Evolutionary conservation across 2,797 vertebrate genomes (phyloP).

Genomic region (Lutjanus argentimaculatus): DNA sequence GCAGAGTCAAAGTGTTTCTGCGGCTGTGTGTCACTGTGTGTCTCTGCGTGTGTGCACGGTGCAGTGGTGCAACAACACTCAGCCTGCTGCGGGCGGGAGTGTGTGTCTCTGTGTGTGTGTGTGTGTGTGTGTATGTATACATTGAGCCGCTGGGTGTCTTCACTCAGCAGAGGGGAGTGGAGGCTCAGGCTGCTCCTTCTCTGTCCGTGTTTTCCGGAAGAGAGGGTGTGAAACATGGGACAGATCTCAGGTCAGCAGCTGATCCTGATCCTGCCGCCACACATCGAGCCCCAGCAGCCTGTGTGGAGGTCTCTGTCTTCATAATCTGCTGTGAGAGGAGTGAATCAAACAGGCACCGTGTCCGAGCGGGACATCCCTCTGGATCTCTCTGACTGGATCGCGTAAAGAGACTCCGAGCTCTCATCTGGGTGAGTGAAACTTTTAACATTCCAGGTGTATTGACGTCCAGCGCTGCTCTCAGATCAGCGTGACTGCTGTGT

Average conservation of each 20-base stretch:
- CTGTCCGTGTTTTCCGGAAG: slow-evolving; percentile 70
- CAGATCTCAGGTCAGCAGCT: slow-evolving; percentile 61
- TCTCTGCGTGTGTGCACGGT: not conserved
- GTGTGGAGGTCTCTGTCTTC: not conserved
- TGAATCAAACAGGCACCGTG: slow-evolving; percentile 13
- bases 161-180: not conserved
- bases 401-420: slow-evolving; percentile 12
- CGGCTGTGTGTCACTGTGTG: not conserved
- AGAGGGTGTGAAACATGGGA: slow-evolving; percentile 76
- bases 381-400: slow-evolving; percentile 23
- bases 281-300: slow-evolving; percentile 16
- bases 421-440: slow-evolving; percentile 76
- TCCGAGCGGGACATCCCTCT: slow-evolving; percentile 62
- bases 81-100: slow-evolving; percentile 38
- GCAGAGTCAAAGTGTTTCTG: slow-evolving; percentile 19
- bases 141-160: too few species aligned
- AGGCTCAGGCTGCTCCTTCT: slow-evolving; percentile 8
- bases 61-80: slow-evolving; percentile 41
- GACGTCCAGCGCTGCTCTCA: not conserved
- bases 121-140: not conserved
- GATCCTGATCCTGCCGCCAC: slow-evolving; percentile 39
- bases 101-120: slow-evolving; percentile 45
- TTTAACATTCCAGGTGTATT: slow-evolving; percentile 21
- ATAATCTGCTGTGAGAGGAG: slow-evolving; percentile 1
- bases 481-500: not conserved